Evolutionary conservation across 2,888 invertebrate genomes (phyloP), one percentile per base, ranked within the genome.

Genomic region (Cataglyphis albicans): DNA sequence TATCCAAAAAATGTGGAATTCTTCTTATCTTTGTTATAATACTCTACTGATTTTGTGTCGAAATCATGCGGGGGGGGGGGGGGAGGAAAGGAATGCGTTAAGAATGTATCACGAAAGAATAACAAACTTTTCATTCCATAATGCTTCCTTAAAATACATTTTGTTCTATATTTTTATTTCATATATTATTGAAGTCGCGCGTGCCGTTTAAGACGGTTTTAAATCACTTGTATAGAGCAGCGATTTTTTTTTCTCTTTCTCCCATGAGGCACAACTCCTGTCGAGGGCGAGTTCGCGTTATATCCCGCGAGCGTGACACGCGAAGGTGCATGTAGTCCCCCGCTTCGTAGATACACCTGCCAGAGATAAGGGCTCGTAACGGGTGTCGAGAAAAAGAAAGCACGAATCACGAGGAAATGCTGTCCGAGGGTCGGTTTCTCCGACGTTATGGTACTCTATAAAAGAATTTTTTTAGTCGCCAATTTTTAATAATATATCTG

Each of bases 301-400:
- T 76, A 81, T 61, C 74, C 73, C 59, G 73, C 81, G 67, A 81
- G 76, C 84, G 18, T 63, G 87, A 87, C 89, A 89, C 88, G 89
- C 89, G 86, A 89, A 83, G 84, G 86, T 89, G 89, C 89, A 89
- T 89, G 89, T 83, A 87, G 86, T 78, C 82, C 9, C 52, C 83
- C 83, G 84, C 75, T 57, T 72, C 65, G 74, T 80, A 84, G 89
- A 88, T 89, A 89, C 85, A 81, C 55, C 29, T 35, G 64, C 35
- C 64, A 67, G 32, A 88, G 89, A 89, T 89, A 89, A 89, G 85
- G 73, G 74, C 84, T 65, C 86, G 82, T 78, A 65, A 64, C 70
- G 81, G 73, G 70, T 70, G 78, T 41, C 65, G 68, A 44, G 70
- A 68, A 82, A 65, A 76, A 55, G 84, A 72, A 84, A 81, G 80